Evolutionary conservation across 2,797 vertebrate species (phyloP), one percentile per base, ranked within the genome.

Genomic region (Silurus lanzhouensis): DNA sequence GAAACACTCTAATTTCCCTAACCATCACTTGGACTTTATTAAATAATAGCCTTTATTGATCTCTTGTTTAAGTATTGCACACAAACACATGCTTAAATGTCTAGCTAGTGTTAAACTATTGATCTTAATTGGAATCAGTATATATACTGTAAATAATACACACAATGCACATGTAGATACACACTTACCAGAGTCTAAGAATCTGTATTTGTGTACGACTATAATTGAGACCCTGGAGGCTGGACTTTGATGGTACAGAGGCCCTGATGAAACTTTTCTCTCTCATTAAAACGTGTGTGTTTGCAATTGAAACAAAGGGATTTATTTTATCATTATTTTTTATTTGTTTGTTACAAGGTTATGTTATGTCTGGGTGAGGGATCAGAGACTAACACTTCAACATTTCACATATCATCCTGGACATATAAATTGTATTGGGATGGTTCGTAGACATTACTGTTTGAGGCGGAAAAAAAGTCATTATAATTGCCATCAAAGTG

Each of bases 181-280:
- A 31, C 25, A 12, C 15, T 67, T 55, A 20, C 80, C 38, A 57
- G 20, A 38, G 46, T 46, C 60, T 75, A 12, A 74, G 60, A 75
- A 46, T 67, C n/a, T 77, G 2, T 81, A 7, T 80, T 52, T 80
- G 44, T 80, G 46, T 80, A 48, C 0, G 1, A 57, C 38, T 70
- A 58, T 80, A 79, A 89, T 85, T 89, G 72, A 87, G 82, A 75
- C 81, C 83, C 88, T 87, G 46, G 84, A 88, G 85, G 84, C 81
- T 76, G 81, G 55, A 83, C 61, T 78, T 78, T 66, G 60, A 88
- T 83, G 79, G 68, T 63, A 79, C 71, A 72, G 48, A 61, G 67
- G 83, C 72, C 84, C 83, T 86, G 85, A 87, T 84, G 72, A 76
- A 81, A 68, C 63, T 60, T 20, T 84, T 58, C 31, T 48, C 79